Conservation (phyloP, 1,140 invertebrate species). For the Ruditapes philippinarum region DNA sequence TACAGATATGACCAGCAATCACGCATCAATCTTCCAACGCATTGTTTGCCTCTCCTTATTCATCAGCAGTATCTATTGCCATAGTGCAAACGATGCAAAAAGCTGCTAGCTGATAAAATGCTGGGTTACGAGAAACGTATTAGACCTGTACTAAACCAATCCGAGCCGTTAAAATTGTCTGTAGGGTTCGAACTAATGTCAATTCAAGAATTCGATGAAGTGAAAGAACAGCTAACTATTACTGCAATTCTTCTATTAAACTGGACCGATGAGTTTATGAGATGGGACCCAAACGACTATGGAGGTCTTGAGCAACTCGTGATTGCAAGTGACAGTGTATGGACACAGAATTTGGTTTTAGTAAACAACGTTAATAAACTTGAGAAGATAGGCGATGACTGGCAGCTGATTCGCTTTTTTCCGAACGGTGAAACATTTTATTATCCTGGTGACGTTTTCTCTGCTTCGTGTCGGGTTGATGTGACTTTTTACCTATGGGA, state of each 20-base stretch:
- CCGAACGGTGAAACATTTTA: background rate
- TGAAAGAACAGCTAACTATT: conserved; percentile 15
- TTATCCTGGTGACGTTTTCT: conserved; percentile 12
- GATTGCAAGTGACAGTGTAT: background rate
- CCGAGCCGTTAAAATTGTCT: background rate
- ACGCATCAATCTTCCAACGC: background rate
- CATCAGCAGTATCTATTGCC: conserved; percentile 62
- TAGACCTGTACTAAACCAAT: conserved; percentile 22
- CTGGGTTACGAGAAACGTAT: conserved; percentile 1
- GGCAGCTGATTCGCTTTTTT: background rate
- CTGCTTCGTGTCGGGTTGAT: background rate
- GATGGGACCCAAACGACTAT: conserved; percentile 30
- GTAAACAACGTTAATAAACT: conserved; percentile 13
- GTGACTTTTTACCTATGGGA: conserved; percentile 43
- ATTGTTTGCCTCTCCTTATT: too few species aligned
- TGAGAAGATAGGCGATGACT: background rate
- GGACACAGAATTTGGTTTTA: conserved; percentile 29
- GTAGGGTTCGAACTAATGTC: background rate
- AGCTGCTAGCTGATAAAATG: background rate
- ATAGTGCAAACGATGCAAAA: conserved; percentile 62
- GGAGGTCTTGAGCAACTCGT: background rate
- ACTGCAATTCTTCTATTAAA: background rate
- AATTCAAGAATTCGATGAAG: conserved; percentile 51
- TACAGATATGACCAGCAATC: too few species aligned
- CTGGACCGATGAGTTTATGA: conserved; percentile 38